Conservation (phyloP, 2,797 vertebrate species). For the Liasis olivaceus region DNA sequence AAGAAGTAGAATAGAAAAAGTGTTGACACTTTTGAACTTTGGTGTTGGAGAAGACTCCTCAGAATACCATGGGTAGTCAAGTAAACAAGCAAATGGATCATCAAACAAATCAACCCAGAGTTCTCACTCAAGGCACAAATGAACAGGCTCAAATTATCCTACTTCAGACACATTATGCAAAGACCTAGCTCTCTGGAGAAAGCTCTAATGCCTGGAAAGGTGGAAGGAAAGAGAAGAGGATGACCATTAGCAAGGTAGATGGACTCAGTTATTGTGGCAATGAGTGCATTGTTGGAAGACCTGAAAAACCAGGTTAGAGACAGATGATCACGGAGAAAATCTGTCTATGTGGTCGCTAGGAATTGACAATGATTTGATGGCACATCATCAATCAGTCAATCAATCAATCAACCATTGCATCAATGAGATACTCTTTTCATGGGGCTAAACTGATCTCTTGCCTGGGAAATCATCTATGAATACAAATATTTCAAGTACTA, state of each 20-base stretch:
- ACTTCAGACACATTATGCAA: not conserved
- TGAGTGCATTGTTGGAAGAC: not conserved
- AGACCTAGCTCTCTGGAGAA: not conserved
- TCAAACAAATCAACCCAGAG: not conserved
- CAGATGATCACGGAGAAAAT: not conserved
- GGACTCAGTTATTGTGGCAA: not conserved
- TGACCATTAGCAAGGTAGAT: not conserved
- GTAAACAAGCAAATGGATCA: not conserved
- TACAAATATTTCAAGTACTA: not conserved
- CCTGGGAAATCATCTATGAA: not conserved
- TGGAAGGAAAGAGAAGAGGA: not conserved
- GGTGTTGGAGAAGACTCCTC: not conserved
- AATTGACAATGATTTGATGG: not conserved
- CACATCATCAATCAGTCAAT: not conserved
- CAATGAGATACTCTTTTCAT: not conserved
- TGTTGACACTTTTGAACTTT: not conserved
- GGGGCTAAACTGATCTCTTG: not conserved
- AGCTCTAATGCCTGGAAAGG: not conserved
- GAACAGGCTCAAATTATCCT: not conserved
- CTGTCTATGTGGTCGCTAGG: not conserved
- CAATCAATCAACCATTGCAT: not conserved
- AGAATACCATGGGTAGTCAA: not conserved
- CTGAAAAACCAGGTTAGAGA: not conserved
- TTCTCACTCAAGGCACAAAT: not conserved
- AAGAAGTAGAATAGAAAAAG: not conserved